A percentile compares a stretch with the other conserved stretches of the same genome.
phyloP scores from a whole-genome alignment of 2,888 invertebrate genomes.

The Papilio gigon region DNA sequence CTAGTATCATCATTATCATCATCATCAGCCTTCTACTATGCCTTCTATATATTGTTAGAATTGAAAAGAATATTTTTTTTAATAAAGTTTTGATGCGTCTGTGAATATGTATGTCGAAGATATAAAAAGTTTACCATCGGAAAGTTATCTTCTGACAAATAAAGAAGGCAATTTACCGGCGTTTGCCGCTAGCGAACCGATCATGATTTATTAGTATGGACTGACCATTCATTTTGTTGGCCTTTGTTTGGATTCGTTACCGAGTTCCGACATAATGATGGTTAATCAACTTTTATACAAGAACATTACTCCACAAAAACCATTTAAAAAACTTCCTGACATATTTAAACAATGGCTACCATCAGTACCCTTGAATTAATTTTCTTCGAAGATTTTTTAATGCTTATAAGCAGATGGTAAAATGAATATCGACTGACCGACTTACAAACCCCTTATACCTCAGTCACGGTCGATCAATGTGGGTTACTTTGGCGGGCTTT shows the following conservation, averaged over 20 bases:
- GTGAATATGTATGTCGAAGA: background rate
- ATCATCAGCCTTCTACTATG: too few species aligned
- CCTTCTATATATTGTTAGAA: too few species aligned
- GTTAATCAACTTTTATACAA: background rate
- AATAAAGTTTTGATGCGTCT: background rate
- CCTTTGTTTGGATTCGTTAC: slow-evolving; percentile 6
- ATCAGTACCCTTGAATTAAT: too few species aligned
- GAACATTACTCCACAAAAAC: too few species aligned
- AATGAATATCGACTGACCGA: slow-evolving; percentile 13
- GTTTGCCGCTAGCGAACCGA: slow-evolving; percentile 28
- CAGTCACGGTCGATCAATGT: slow-evolving; percentile 5
- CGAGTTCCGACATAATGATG: background rate
- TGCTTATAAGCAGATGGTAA: background rate
- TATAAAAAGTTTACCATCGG: slow-evolving; percentile 6
- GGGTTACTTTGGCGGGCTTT: slow-evolving; percentile 8
- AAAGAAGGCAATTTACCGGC: slow-evolving; percentile 27
- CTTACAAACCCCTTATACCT: slow-evolving; percentile 16
- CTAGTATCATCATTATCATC: too few species aligned
- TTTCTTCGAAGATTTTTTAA: too few species aligned
- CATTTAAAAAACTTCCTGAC: too few species aligned
- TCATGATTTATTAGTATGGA: slow-evolving; percentile 28
- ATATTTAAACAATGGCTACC: too few species aligned
- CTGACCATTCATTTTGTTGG: slow-evolving; percentile 29
- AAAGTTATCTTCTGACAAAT: slow-evolving; percentile 16
- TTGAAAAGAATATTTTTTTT: too few species aligned